Conservation (phyloP, 2,888 invertebrate genomes). For the Scrobipalpa costella region DNA sequence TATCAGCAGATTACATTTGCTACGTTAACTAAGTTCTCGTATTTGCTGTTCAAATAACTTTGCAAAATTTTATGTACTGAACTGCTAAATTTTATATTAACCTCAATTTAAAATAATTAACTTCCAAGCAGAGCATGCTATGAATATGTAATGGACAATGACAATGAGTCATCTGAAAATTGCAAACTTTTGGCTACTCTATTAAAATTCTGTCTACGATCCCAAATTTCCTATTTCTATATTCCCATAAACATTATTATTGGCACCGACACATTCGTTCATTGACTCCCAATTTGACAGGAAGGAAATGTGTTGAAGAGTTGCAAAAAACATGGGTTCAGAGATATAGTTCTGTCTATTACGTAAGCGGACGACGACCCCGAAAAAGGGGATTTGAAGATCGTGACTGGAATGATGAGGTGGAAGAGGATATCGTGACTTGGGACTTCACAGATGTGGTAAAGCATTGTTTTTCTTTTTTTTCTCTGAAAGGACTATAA, state of each 20-base stretch:
- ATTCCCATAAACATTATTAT: slow-evolving; percentile 10
- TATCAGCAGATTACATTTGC: neutral
- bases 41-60: too few species aligned
- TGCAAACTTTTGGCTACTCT: neutral
- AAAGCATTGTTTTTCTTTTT: too few species aligned
- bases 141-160: neutral
- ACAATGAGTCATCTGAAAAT: neutral
- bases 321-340: slow-evolving; percentile 51
- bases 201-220: neutral
- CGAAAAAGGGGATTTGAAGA: slow-evolving; percentile 53
- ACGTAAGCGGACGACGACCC: slow-evolving; percentile 66
- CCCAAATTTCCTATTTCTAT: neutral
- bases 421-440: neutral
- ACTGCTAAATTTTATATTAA: too few species aligned
- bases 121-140: neutral
- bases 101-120: neutral
- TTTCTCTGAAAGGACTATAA: too few species aligned
- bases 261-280: too few species aligned
- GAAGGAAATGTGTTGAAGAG: slow-evolving; percentile 45
- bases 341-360: slow-evolving; percentile 53
- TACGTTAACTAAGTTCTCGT: neutral
- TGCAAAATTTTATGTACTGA: too few species aligned
- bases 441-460: neutral
- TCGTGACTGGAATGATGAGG: slow-evolving; percentile 45
- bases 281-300: slow-evolving; percentile 36